Conservation (phyloP, 2,113 vertebrate species). For the Lagopus leucura region DNA sequence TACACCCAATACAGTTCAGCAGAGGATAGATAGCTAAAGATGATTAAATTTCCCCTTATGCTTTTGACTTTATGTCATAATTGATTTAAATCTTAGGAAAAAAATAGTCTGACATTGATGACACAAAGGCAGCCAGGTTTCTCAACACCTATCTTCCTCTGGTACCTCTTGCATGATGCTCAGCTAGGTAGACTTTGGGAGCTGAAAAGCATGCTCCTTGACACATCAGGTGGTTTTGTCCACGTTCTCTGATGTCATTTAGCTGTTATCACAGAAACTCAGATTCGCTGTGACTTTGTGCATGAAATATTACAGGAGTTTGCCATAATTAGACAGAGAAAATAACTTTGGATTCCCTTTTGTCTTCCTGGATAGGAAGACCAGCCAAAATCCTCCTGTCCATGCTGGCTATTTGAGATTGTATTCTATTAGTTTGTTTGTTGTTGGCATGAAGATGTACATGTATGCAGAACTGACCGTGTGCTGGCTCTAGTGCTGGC, state of each 20-base stretch:
- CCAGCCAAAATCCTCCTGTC: background rate
- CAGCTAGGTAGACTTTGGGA: background rate
- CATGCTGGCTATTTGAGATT: background rate
- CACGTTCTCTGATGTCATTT: constrained; percentile 10
- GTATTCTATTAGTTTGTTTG: background rate
- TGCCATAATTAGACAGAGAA: constrained; percentile 26
- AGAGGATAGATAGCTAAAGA: background rate
- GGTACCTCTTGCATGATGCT: background rate
- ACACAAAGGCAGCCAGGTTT: background rate
- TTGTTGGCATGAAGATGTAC: background rate
- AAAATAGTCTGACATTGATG: background rate
- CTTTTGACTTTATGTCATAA: background rate
- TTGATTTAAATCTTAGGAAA: background rate
- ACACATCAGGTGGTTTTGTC: constrained; percentile 28
- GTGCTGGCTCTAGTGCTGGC: background rate
- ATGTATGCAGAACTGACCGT: background rate
- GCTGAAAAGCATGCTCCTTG: background rate
- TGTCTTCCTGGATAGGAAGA: background rate
- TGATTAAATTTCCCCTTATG: background rate
- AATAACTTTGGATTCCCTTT: background rate
- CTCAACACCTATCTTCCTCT: constrained; percentile 11
- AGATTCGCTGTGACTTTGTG: constrained; percentile 1
- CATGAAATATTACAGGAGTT: background rate
- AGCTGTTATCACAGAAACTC: constrained; percentile 18
- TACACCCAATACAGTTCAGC: background rate